Evolutionary conservation across 2,888 invertebrate species (phyloP), one percentile per base, ranked within the genome.

Genomic region (Chorisops tibialis): DNA sequence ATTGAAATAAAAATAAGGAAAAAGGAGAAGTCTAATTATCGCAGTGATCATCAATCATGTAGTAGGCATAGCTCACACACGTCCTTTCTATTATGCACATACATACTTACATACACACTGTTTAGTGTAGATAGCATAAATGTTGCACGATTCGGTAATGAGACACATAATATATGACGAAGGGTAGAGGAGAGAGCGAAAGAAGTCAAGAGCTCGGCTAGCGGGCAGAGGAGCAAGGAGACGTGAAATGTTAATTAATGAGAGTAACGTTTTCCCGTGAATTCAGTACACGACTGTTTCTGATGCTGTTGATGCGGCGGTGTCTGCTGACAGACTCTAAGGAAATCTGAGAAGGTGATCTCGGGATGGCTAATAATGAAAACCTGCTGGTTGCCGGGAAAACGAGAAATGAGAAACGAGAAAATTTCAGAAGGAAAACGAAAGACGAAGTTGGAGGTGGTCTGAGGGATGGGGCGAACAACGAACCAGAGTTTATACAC

Each of bases 241-340:
- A 61, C 47, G 64, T 64, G 64, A 64, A 64, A 64, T 64, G 64
- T 64, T 64, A 64, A 64, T 64, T 64, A 64, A 64, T 64, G 61
- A 59, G 61, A 61, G 61, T 64, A 64, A 64, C 61, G 61, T 56
- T 64, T 64, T 64, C 61, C 61, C 59, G 51, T 64, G 59, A 64
- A 61, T 64, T 58, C 30, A 30, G 59, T 61, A 61, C 61, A 58
- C 48, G 64, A 43, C 38, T 61, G 61, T 49, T 62, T 48, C 24
- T 62, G 49, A 38, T 62, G 54, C 39, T 48, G 50, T 22, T 39
- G 62, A 24, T 48, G 59, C 35, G 19, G 12, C 2, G 56, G 30
- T 16, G 30, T 19, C 19, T 30, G 19, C 45, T 60, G 54, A 49
- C 60, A 61, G 49, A 54, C 49, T 41, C 50, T 18, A 48, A 63